phyloP scores from a whole-genome alignment of 2,888 invertebrate genomes.

The Xanthorhoe designata region DNA sequence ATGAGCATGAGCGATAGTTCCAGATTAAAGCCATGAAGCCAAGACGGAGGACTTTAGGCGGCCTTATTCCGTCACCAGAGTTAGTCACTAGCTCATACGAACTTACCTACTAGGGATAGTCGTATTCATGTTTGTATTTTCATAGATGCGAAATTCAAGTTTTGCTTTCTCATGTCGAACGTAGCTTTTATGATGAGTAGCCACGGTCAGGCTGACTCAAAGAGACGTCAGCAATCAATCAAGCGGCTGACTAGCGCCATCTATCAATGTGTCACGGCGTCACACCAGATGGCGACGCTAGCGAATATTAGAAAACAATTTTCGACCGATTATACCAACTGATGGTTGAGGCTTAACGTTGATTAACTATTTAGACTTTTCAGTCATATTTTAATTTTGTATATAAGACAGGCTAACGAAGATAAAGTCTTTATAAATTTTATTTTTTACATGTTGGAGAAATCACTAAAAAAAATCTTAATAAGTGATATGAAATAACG shows the following conservation, averaged over 20 bases:
- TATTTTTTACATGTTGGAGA: no score
- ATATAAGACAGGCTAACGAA: not conserved
- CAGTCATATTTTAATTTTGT: not conserved
- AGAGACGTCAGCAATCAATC: conserved; percentile 80
- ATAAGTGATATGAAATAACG: no score
- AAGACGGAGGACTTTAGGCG: no score
- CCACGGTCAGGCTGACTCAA: conserved; percentile 55
- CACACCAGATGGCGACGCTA: conserved; percentile 79
- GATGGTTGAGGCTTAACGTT: conserved; percentile 35
- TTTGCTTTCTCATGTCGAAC: conserved; percentile 51
- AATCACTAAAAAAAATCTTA: no score
- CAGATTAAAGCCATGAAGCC: no score
- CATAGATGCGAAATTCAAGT: not conserved
- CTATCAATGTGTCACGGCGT: conserved; percentile 78
- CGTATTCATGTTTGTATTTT: no score
- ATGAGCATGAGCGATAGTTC: no score
- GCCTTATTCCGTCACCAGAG: no score
- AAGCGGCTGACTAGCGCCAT: conserved; percentile 76
- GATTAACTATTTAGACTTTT: conserved; percentile 9
- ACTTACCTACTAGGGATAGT: no score
- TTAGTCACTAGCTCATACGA: no score
- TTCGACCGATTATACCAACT: conserved; percentile 58
- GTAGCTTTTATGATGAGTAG: conserved; percentile 35
- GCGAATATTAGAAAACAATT: conserved; percentile 79
- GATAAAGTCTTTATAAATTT: no score